Evolutionary conservation across 2,797 vertebrate species (phyloP), one percentile per base, ranked within the genome.

Genomic region (Pseudochirops cupreus): DNA sequence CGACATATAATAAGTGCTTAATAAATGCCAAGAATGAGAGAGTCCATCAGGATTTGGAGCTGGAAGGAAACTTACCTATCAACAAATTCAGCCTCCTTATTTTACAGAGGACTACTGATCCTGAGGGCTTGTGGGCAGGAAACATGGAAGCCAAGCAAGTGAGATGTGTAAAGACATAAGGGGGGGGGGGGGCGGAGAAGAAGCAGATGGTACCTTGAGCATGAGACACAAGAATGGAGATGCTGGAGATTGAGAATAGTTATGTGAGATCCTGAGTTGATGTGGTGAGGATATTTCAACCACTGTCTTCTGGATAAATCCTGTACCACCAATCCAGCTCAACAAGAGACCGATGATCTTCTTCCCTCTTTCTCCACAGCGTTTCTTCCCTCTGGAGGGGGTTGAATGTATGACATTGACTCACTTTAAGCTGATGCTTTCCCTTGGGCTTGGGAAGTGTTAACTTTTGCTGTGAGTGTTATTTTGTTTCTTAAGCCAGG

Each of bases 171-270:
- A 31, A 62, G 59, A 3, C 24, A 9, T 57, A 5, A 1, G 62
- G 31, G 24, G 21, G 74, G 9, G 7, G 0, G 21, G 2, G 4
- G 18, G 0, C 1, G 52, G 52, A 4, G 21, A 46, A 39, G 39
- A 50, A 26, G 74, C 39, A 82, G 67, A 24, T 82, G 67, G 24
- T 24, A 39, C 5, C 39, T 82, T 24, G n/a, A 46, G 33, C 59
- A 67, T n/a, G 33, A n/a, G 62, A n/a, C 33, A 16, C 14, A n/a
- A 46, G 39, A 39, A 82, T 46, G 39, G 39, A 7, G 18, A 82
- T 46, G 21, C 18, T 46, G 39, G 74, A 24, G 93, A 91, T 92
- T 92, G 94, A 94, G n/a, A 67, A n/a, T 0, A 67, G 31, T 28
- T n/a, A 4, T 26, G 39, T 46, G 39, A 87, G 74, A 50, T 95